A percentile compares a stretch with the other conserved stretches of the same genome.
Evolutionary conservation across 2,888 invertebrate species (phyloP).

Genomic region (Monopis laevigella): DNA sequence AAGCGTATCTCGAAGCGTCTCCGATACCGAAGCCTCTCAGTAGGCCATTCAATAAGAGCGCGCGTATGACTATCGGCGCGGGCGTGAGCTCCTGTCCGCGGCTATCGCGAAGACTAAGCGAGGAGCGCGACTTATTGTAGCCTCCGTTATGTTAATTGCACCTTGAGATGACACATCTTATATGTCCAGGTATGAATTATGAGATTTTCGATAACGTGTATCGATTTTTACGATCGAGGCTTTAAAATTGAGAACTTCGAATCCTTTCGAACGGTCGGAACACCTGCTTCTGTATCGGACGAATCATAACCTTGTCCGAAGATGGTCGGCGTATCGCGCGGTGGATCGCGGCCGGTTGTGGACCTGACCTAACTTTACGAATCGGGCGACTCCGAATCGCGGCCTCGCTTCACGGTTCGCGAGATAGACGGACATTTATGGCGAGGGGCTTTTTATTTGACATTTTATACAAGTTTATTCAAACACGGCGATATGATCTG

Average conservation of each 20-base stretch:
- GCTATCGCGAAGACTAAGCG: too few relatives aligned
- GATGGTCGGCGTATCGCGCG: constrained; percentile 5
- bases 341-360: constrained; percentile 24
- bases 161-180: constrained; percentile 4
- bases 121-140: background rate
- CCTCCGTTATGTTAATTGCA: constrained; percentile 4
- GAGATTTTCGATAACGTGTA: constrained; percentile 12
- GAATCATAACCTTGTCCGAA: constrained; percentile 1
- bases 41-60: background rate
- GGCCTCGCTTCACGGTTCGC: too few relatives aligned
- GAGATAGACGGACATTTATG: constrained; percentile 33
- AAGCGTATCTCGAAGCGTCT: background rate
- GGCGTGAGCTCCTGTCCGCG: too few relatives aligned
- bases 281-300: constrained; percentile 8
- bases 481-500: constrained; percentile 61
- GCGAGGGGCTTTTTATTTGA: constrained; percentile 57
- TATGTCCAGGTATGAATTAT: constrained; percentile 4
- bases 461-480: constrained; percentile 68
- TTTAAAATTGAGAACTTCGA: constrained; percentile 5
- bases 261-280: constrained; percentile 3
- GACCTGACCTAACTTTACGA: constrained; percentile 10
- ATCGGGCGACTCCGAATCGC: background rate
- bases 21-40: background rate
- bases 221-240: constrained; percentile 10
- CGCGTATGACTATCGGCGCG: background rate